Conservation (phyloP, 2,888 invertebrate species). For the Sphinx pinastri region DNA sequence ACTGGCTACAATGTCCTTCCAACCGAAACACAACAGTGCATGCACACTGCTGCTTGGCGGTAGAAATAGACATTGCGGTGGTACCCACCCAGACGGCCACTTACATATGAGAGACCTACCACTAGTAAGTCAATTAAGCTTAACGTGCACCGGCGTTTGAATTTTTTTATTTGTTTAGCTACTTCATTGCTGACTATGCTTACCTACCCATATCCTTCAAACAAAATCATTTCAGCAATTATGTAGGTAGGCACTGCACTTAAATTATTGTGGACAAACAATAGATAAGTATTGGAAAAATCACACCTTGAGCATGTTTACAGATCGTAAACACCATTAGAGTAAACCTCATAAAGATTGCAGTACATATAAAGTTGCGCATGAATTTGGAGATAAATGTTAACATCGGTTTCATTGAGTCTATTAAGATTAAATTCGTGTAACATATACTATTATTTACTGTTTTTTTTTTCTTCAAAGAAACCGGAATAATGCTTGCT, state of each 20-base stretch:
- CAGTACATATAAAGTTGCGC: not conserved
- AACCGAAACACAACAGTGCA: too few relatives aligned
- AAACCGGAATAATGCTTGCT: not conserved
- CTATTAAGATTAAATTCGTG: not conserved
- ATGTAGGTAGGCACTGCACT: not conserved
- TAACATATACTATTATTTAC: not conserved
- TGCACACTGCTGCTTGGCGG: too few relatives aligned
- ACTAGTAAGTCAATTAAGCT: too few relatives aligned
- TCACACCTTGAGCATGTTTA: slow-evolving; percentile 12
- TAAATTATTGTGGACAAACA: not conserved
- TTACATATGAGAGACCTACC: too few relatives aligned
- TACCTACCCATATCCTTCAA: too few relatives aligned
- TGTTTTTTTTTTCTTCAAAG: not conserved
- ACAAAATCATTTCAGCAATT: not conserved
- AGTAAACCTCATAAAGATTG: not conserved
- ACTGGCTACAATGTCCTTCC: too few relatives aligned
- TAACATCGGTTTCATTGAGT: not conserved
- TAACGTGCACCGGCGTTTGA: too few relatives aligned
- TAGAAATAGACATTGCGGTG: too few relatives aligned
- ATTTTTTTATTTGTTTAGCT: too few relatives aligned
- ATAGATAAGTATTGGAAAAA: slow-evolving; percentile 9
- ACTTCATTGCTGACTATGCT: too few relatives aligned
- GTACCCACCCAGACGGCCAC: too few relatives aligned
- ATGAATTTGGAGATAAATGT: not conserved
- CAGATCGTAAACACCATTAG: slow-evolving; percentile 13